These are phyloP conservation scores for Pocillopora grandis DNA, from an alignment of 92 coral and sea anemone genomes.

Conservation along the genomic window DNA sequence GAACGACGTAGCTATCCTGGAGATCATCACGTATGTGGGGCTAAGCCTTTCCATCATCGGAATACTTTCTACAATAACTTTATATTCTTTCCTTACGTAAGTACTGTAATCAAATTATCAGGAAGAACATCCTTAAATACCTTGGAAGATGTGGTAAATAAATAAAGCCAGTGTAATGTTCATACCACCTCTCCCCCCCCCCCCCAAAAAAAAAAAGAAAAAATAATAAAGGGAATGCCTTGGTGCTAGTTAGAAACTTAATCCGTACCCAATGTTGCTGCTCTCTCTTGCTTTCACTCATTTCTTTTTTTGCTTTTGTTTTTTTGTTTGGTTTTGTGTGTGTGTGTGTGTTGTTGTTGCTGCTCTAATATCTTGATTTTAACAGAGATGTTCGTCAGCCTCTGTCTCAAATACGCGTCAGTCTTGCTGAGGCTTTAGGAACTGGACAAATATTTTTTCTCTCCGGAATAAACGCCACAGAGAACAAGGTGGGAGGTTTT, in stretches of 20 bases:
- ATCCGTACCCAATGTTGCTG: not conserved
- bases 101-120: not conserved
- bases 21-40: not conserved
- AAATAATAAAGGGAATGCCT: too few relatives aligned
- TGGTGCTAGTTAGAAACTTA: too few relatives aligned
- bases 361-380: not conserved
- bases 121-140: not conserved
- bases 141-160: not conserved
- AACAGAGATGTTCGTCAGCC: constrained; percentile 3
- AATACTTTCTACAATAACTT: not conserved
- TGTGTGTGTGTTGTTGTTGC: not conserved
- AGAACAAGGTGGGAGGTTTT: not conserved
- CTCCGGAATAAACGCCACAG: not conserved
- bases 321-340: not conserved
- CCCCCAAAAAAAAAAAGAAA: too few relatives aligned
- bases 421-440: not conserved
- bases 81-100: not conserved
- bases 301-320: not conserved
- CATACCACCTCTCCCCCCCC: too few relatives aligned
- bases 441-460: constrained; percentile 1
- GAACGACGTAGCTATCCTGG: not conserved
- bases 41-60: not conserved
- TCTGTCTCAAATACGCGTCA: not conserved
- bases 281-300: not conserved
- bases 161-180: too few relatives aligned